Evolutionary conservation across 2,888 invertebrate genomes (phyloP).

Genomic region (Cosmia trapezina): DNA sequence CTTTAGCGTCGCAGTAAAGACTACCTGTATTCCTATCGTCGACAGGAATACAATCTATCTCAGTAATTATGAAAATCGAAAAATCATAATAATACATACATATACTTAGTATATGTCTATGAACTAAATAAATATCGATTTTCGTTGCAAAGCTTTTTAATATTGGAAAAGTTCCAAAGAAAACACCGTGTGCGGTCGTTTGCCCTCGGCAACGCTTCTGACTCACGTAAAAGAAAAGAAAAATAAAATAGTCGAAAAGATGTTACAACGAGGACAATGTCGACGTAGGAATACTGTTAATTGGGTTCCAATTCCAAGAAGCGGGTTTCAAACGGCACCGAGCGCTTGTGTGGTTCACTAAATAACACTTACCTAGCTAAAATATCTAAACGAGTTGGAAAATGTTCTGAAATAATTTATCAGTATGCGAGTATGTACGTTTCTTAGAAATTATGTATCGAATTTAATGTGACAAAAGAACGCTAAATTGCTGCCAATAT

Average conservation of each 20-base stretch:
- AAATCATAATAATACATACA: too few relatives aligned
- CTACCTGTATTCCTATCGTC: background rate
- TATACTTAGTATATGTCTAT: too few relatives aligned
- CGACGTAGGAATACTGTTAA: conserved; percentile 31
- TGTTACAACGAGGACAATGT: conserved; percentile 50
- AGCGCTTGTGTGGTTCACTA: conserved; percentile 31
- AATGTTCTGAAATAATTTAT: conserved; percentile 48
- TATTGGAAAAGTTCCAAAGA: conserved; percentile 81
- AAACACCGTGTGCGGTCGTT: conserved; percentile 78
- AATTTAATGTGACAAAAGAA: conserved; percentile 36
- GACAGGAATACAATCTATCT: background rate
- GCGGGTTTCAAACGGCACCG: conserved; percentile 18
- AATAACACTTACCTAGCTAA: conserved; percentile 31
- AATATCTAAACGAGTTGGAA: conserved; percentile 42
- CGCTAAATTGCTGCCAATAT: conserved; percentile 38
- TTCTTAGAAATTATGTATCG: conserved; percentile 54
- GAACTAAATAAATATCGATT: conserved; percentile 58
- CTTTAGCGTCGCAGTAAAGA: background rate
- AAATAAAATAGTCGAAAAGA: conserved; percentile 61
- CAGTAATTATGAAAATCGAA: conserved; percentile 4
- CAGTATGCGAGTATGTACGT: conserved; percentile 17
- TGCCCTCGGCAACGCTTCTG: conserved; percentile 67
- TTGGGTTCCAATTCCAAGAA: conserved; percentile 58
- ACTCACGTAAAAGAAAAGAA: conserved; percentile 66
- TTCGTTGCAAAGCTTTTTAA: conserved; percentile 55